Conservation (phyloP, 1,140 invertebrate genomes). For the Cecropterus lyciades region DNA sequence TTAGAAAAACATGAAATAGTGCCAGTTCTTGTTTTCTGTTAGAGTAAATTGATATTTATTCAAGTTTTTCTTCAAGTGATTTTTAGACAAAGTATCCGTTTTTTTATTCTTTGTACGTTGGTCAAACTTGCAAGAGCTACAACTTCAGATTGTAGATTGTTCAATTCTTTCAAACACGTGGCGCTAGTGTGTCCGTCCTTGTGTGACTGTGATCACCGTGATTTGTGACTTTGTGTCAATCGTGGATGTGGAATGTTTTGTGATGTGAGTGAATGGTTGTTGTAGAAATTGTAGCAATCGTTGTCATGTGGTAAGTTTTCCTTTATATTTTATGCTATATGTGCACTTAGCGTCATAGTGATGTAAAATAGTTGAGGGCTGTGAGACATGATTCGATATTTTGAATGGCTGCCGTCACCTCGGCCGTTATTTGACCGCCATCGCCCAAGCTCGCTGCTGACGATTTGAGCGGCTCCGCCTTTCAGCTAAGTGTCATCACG, state of each 20-base stretch:
- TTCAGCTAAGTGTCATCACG: constrained; percentile 40
- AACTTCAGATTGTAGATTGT: constrained; percentile 44
- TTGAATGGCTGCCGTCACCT: constrained; percentile 42
- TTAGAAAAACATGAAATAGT: no score
- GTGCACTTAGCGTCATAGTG: not conserved
- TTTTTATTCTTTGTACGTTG: constrained; percentile 35
- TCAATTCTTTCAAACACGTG: constrained; percentile 52
- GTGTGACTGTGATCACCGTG: constrained; percentile 44
- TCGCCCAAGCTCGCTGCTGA: constrained; percentile 71
- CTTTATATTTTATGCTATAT: constrained; percentile 15
- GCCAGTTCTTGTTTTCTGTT: no score
- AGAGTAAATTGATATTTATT: no score
- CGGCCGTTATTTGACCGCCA: constrained; percentile 80
- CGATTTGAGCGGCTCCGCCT: constrained; percentile 66
- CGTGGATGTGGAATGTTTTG: constrained; percentile 80
- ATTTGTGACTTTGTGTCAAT: constrained; percentile 54
- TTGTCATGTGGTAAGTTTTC: constrained; percentile 76
- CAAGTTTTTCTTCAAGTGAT: not conserved
- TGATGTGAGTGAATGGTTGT: constrained; percentile 74
- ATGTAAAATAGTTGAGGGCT: not conserved
- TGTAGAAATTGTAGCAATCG: constrained; percentile 57
- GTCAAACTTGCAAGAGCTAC: constrained; percentile 20
- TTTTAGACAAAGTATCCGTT: constrained; percentile 11
- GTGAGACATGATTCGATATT: constrained; percentile 18
- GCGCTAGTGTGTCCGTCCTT: constrained; percentile 60